These are phyloP conservation scores for Petrosia ficiformis DNA, from an alignment of 37 sponge, comb jelly and placozoan species.

Conservation along the genomic window DNA sequence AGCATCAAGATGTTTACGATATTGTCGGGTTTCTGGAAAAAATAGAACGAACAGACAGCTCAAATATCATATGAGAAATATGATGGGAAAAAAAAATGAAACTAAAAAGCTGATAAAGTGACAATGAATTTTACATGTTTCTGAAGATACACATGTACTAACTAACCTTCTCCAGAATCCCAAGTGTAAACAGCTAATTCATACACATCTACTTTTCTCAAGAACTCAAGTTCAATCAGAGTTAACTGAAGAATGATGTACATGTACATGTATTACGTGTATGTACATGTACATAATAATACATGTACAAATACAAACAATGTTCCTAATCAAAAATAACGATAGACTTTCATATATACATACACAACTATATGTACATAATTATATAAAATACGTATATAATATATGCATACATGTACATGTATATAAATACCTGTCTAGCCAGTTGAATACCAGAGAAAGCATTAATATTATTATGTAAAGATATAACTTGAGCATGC, in stretches of 20 bases:
- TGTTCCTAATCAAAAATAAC: no score
- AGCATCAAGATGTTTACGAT: slow-evolving; percentile 72
- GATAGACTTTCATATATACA: no score
- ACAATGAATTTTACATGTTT: slow-evolving; percentile 11
- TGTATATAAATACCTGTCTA: slow-evolving; percentile 16
- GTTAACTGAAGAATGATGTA: slow-evolving; percentile 16
- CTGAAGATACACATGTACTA: neutral
- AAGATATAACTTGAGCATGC: neutral
- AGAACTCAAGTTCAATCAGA: slow-evolving; percentile 69
- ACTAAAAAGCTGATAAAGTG: neutral
- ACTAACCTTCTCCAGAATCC: slow-evolving; percentile 30
- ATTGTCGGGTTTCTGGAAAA: slow-evolving; percentile 34
- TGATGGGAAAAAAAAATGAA: neutral
- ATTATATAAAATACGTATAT: no score
- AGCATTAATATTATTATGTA: slow-evolving; percentile 15
- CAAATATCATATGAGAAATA: neutral
- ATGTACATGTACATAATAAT: neutral
- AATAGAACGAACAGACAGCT: neutral
- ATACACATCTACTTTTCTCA: slow-evolving; percentile 53
- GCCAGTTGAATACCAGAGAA: slow-evolving; percentile 39
- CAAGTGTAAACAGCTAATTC: slow-evolving; percentile 67
- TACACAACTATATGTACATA: no score
- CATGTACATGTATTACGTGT: neutral
- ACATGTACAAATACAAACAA: neutral
- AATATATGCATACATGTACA: no score